Conservation (phyloP, 2,113 vertebrate genomes). For the Megalops atlanticus region DNA sequence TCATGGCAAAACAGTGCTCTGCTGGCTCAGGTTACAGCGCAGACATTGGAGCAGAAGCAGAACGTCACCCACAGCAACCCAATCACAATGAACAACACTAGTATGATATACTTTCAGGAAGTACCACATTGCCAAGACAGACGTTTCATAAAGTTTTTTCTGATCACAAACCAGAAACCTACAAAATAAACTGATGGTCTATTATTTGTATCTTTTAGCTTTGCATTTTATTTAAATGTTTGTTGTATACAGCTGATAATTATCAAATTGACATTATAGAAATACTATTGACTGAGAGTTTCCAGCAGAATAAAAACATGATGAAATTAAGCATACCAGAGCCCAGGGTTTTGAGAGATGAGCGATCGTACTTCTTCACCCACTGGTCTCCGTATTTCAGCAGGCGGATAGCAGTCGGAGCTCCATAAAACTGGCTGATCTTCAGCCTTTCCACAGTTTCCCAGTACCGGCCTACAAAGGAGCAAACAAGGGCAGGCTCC, state of each 20-base stretch:
- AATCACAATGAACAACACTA: not conserved
- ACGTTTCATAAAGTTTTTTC: too few species aligned
- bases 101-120: not conserved
- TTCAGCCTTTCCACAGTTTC: slow-evolving; percentile 78
- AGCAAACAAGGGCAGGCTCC: not conserved
- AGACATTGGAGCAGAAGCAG: not conserved
- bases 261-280: too few species aligned
- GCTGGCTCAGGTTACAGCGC: not conserved
- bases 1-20: not conserved
- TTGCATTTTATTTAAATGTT: too few species aligned
- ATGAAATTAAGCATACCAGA: slow-evolving; percentile 64
- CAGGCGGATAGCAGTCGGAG: slow-evolving; percentile 77
- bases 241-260: too few species aligned
- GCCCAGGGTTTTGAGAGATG: slow-evolving; percentile 73
- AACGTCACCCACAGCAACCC: not conserved
- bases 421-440: slow-evolving; percentile 82
- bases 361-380: slow-evolving; percentile 77
- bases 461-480: slow-evolving; percentile 75
- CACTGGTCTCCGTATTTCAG: slow-evolving; percentile 75
- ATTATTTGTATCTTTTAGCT: too few species aligned
- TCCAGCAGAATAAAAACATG: too few species aligned
- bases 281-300: too few species aligned
- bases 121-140: too few species aligned
- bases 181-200: too few species aligned
- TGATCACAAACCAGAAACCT: too few species aligned